Evolutionary conservation across 2,113 vertebrate genomes (phyloP).

Genomic region (Carettochelys insculpta): DNA sequence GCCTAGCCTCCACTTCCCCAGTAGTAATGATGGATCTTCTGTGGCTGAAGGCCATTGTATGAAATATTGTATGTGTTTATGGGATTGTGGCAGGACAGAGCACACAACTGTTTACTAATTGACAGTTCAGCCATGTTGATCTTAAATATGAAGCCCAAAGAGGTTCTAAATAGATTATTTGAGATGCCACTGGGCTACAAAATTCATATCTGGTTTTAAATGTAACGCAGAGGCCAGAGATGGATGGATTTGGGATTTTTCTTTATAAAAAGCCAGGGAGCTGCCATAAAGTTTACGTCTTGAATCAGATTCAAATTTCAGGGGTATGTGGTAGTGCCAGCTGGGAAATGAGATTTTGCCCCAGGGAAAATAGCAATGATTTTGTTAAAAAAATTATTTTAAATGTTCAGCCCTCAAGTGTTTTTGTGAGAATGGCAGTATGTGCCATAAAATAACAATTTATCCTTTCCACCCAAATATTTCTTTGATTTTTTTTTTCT

Average conservation of each 20-base stretch:
- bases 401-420: neutral
- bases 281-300: neutral
- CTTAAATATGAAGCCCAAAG: neutral
- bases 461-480: neutral
- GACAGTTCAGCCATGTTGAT: rapidly evolving
- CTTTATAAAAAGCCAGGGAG: neutral
- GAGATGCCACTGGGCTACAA: neutral
- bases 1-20: neutral
- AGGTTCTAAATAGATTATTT: neutral
- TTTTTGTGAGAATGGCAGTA: neutral
- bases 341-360: neutral
- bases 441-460: neutral
- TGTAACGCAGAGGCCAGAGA: neutral
- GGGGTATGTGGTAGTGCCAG: neutral
- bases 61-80: neutral
- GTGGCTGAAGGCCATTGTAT: neutral
- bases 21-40: neutral
- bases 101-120: rapidly evolving
- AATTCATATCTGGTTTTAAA: neutral
- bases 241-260: neutral
- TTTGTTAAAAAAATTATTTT: neutral
- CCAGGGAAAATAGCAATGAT: neutral
- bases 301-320: neutral
- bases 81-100: neutral
- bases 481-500: neutral